Base-by-base conservation (phyloP, 2,888 invertebrate species). In the Leptinotarsa peninsularis region DNA sequence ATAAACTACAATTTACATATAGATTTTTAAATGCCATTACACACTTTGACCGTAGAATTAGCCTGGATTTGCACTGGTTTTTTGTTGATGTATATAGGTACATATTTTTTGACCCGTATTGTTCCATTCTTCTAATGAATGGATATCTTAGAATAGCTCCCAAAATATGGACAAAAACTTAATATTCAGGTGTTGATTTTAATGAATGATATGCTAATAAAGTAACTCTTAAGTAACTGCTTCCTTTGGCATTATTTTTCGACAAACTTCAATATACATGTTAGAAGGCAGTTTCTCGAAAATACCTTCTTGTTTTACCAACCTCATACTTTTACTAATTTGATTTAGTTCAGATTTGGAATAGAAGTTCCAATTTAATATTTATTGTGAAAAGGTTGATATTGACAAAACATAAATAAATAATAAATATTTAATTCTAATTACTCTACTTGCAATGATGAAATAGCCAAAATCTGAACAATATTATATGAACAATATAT, bases 21-120 rank as follows among this genome's bases (percentile, higher is more conserved):
- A 77, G 69, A 73, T 75, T 74, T 72, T 74, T 69, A 73, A 72
- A 71, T 73, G 72, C 72, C 72, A 73, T 77, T 77, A 77, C 75
- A 77, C 70, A 75, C 52, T 72, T 77, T 77, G 75, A 77, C 75
- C 72, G 74, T 67, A 71, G 74, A 66, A 74, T 74, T 76, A 72
- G 66, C 66, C 67, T 72, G 74, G 74, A 71, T 72, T 49, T 74
- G 73, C 74, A 68, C 68, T 76, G 68, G 68, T 76, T 67, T 74
- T 74, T 73, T 69, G 76, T 74, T 76, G 58, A 74, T 76, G 76
- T 76, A 76, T 67, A 76, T 76, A 76, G 76, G 74, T 74, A 74
- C 74, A 76, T 69, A 69, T 67, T 73, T 60, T 49, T 73, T 66
- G 18, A 58, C 3, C 13, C 43, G 4, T 54, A 49, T 58, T 49